Evolutionary conservation across 2,113 vertebrate genomes (phyloP).

Genomic region (Prunella himalayana): DNA sequence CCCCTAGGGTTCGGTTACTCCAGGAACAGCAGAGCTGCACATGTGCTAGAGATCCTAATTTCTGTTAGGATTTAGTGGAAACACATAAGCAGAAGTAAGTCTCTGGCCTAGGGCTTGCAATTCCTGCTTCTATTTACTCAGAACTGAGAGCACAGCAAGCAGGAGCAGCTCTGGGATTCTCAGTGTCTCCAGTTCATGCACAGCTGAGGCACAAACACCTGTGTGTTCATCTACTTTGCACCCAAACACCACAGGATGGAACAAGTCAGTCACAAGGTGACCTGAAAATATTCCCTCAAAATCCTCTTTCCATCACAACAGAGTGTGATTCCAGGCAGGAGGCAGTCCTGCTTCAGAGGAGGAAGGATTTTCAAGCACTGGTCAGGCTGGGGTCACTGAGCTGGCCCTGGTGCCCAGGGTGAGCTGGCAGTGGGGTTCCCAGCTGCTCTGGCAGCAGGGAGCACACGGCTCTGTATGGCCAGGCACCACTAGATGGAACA

Average conservation of each 20-base stretch:
- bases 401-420: background rate
- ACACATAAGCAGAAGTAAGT: background rate
- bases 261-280: background rate
- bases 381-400: background rate
- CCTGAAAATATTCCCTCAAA: background rate
- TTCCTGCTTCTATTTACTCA: background rate
- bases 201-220: background rate
- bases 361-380: background rate
- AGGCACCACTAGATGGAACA: conserved; percentile 35
- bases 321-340: background rate
- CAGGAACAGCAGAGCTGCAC: background rate
- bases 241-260: background rate
- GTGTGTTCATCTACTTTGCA: background rate
- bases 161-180: background rate
- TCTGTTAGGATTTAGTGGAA: background rate
- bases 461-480: background rate
- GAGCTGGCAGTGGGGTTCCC: background rate
- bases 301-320: background rate
- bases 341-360: background rate
- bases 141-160: background rate
- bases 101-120: background rate
- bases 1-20: background rate
- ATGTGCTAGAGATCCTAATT: background rate
- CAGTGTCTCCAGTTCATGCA: background rate
- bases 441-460: background rate